A percentile compares a stretch with the other conserved stretches of the same genome.
Conservation (phyloP, 2,113 vertebrate species). For the Thalassoma bifasciatum region DNA sequence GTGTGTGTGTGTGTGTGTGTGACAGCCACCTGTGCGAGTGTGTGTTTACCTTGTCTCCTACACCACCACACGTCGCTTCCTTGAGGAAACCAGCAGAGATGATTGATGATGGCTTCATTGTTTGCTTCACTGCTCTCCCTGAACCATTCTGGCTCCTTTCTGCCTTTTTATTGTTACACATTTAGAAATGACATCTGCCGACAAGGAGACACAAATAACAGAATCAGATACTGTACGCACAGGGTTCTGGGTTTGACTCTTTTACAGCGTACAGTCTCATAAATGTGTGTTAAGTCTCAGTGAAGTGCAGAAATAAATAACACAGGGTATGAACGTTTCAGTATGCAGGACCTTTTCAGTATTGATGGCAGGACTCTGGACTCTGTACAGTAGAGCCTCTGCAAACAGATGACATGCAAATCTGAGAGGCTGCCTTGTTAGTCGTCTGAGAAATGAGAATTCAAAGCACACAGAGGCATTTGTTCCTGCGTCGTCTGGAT, state of each 20-base stretch:
- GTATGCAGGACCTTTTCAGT: constrained; percentile 27
- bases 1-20: constrained; percentile 55
- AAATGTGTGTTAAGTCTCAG: not conserved
- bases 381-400: constrained; percentile 12
- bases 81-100: constrained; percentile 79
- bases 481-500: constrained; percentile 46
- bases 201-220: not conserved
- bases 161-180: not conserved
- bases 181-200: not conserved
- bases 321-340: constrained; percentile 15
- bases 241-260: not conserved
- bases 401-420: constrained; percentile 53
- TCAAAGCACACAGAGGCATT: constrained; percentile 36
- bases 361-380: constrained; percentile 23
- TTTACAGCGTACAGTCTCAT: not conserved
- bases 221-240: not conserved
- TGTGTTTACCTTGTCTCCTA: constrained; percentile 44
- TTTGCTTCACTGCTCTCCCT: constrained; percentile 76
- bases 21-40: constrained; percentile 63
- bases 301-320: constrained; percentile 13
- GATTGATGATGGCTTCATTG: constrained; percentile 81
- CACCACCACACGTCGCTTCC: constrained; percentile 66
- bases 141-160: not conserved
- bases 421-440: constrained; percentile 26
- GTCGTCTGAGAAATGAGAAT: constrained; percentile 43